Percentiles rank a stretch among this genome's conserved stretches.
Conservation (phyloP, 92 coral and sea anemone species). For the Palythoa grandiflora region DNA sequence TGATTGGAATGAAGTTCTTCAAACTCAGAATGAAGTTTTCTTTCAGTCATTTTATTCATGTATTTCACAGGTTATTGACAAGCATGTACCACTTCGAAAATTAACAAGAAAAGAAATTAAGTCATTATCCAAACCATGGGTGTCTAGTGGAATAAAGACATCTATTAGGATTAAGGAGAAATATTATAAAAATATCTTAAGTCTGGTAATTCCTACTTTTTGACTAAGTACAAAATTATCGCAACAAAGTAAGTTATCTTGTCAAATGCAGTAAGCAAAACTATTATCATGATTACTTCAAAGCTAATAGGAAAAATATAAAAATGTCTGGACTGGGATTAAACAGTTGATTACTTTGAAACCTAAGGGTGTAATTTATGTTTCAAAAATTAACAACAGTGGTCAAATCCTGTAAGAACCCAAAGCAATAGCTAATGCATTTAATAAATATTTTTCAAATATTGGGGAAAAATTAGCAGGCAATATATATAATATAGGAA, state of each 20-base stretch:
- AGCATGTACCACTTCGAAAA: not conserved
- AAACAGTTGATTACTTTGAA: not conserved
- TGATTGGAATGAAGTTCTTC: not conserved
- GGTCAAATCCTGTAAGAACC: no score
- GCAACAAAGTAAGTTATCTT: no score
- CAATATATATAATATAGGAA: not conserved
- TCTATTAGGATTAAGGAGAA: no score
- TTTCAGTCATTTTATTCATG: not conserved
- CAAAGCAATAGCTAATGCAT: no score
- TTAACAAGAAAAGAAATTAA: not conserved
- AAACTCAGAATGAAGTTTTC: no score
- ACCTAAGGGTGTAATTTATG: not conserved
- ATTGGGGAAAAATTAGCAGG: not conserved
- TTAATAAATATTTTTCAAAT: not conserved
- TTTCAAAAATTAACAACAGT: no score
- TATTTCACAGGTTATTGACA: conserved; percentile 30
- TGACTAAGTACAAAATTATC: not conserved
- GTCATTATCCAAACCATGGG: no score
- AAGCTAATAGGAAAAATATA: not conserved
- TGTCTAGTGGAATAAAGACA: no score
- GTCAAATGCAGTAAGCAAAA: no score
- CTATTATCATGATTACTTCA: not conserved
- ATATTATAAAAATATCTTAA: not conserved
- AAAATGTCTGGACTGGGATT: not conserved
- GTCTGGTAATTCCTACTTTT: not conserved